Percentiles rank a stretch among this genome's conserved stretches.
These are phyloP conservation scores for Andricus curvator DNA, from an alignment of 2,888 invertebrate genomes.

Conservation along the genomic window DNA sequence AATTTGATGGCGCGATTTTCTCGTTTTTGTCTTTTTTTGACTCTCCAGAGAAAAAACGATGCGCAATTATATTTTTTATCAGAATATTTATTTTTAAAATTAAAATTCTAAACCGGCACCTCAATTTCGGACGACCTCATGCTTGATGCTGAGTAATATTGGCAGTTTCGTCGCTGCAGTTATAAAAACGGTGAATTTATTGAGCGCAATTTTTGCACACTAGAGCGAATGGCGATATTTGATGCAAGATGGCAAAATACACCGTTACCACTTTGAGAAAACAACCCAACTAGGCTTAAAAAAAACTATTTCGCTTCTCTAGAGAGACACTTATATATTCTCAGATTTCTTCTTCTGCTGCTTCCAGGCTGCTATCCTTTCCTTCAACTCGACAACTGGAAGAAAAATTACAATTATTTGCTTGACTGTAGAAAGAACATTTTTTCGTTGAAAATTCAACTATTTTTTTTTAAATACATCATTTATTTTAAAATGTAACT, in stretches of 20 bases:
- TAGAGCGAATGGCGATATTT: slow-evolving; percentile 64
- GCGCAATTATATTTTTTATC: too few species aligned
- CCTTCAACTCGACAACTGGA: slow-evolving; percentile 90
- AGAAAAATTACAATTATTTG: slow-evolving; percentile 60
- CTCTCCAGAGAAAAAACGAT: too few species aligned
- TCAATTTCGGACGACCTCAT: slow-evolving; percentile 48
- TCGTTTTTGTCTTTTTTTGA: too few species aligned
- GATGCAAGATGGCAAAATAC: slow-evolving; percentile 56
- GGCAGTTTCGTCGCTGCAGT: slow-evolving; percentile 77
- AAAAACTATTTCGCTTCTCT: slow-evolving; percentile 34
- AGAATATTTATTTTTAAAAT: too few species aligned
- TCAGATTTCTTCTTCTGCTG: slow-evolving; percentile 83
- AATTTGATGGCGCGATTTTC: too few species aligned
- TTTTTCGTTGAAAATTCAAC: too few species aligned
- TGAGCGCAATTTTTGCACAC: slow-evolving; percentile 73
- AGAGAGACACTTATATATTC: slow-evolving; percentile 66
- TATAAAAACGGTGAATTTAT: slow-evolving; percentile 75
- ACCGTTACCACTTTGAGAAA: slow-evolving; percentile 54
- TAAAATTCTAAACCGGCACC: too few species aligned
- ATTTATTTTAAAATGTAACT: too few species aligned
- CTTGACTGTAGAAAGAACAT: background rate
- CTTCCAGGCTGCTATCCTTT: slow-evolving; percentile 93
- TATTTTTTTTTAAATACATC: too few species aligned
- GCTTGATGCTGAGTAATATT: slow-evolving; percentile 63
- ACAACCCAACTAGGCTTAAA: slow-evolving; percentile 43